These are phyloP conservation scores for Drosophila eohydei DNA, from an alignment of 2,888 invertebrate genomes.

Conservation along the genomic window DNA sequence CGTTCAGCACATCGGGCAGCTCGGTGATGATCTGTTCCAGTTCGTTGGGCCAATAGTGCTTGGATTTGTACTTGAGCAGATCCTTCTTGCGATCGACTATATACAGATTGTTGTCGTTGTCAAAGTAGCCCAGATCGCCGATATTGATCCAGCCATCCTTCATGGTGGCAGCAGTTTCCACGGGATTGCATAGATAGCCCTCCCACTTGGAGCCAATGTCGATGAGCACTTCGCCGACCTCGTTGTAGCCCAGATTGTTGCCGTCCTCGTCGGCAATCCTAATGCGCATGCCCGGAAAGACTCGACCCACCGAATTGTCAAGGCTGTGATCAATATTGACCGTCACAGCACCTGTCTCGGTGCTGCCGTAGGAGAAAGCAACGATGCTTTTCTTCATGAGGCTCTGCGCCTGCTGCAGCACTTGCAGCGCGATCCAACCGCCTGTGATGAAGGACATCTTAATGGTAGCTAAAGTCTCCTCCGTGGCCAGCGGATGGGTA, in stretches of 20 bases:
- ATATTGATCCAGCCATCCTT: conserved; percentile 79
- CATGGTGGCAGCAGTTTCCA: conserved; percentile 49
- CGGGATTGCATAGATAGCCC: conserved; percentile 75
- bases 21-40: conserved; percentile 74
- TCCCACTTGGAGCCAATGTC: conserved; percentile 57
- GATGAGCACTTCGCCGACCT: conserved; percentile 75
- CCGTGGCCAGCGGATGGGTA: conserved; percentile 45
- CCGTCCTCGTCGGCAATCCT: conserved; percentile 74
- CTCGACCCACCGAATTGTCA: conserved; percentile 65
- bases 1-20: conserved; percentile 71
- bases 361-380: conserved; percentile 55
- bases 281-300: conserved; percentile 51
- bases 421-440: conserved; percentile 46
- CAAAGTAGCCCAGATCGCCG: conserved; percentile 83
- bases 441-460: conserved; percentile 45
- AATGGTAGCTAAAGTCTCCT: conserved; percentile 33
- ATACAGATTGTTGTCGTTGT: conserved; percentile 72
- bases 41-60: conserved; percentile 74
- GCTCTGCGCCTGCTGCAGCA: conserved; percentile 37
- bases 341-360: conserved; percentile 57
- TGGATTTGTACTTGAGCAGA: conserved; percentile 73
- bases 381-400: conserved; percentile 40
- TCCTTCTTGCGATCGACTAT: conserved; percentile 82
- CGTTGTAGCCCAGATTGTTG: conserved; percentile 53
- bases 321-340: conserved; percentile 38